These are phyloP conservation scores for Galendromus occidentalis DNA, from an alignment of 1,140 invertebrate species.

Conservation along the genomic window DNA sequence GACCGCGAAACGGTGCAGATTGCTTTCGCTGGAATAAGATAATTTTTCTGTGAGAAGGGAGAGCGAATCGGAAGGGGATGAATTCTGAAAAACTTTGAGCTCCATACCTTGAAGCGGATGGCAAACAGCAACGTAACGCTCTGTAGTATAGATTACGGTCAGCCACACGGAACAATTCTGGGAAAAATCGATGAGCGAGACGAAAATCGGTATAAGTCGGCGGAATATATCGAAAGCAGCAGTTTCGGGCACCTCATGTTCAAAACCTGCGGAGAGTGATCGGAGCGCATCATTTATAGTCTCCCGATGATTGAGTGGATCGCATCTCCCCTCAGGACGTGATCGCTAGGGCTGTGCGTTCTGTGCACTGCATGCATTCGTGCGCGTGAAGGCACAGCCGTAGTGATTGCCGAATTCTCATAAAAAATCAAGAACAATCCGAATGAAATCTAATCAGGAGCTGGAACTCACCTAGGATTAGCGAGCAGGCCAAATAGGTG, in stretches of 20 bases:
- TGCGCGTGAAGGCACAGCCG: too few species aligned
- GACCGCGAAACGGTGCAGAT: slow-evolving; percentile 39
- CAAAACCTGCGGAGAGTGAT: background rate
- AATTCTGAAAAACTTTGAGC: too few species aligned
- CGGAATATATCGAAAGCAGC: slow-evolving; percentile 32
- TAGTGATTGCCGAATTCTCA: background rate
- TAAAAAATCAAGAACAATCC: background rate
- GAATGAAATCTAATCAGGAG: too few species aligned
- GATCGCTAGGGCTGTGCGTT: too few species aligned
- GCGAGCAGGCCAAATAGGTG: slow-evolving; percentile 36
- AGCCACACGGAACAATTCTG: slow-evolving; percentile 51
- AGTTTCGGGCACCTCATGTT: background rate
- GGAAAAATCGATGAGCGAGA: slow-evolving; percentile 41
- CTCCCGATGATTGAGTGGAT: too few species aligned
- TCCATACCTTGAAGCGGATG: slow-evolving; percentile 45
- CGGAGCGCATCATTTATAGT: background rate
- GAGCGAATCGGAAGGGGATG: too few species aligned
- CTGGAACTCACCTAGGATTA: background rate
- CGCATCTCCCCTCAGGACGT: background rate
- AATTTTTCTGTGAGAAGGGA: too few species aligned
- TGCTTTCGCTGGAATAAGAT: slow-evolving; percentile 32
- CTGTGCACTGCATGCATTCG: too few species aligned
- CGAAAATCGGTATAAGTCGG: slow-evolving; percentile 32
- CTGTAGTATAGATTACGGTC: slow-evolving; percentile 52
- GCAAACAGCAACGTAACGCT: slow-evolving; percentile 52